These are phyloP conservation scores for Scytalopus superciliaris DNA, from an alignment of 2,113 vertebrate species.

Conservation along the genomic window DNA sequence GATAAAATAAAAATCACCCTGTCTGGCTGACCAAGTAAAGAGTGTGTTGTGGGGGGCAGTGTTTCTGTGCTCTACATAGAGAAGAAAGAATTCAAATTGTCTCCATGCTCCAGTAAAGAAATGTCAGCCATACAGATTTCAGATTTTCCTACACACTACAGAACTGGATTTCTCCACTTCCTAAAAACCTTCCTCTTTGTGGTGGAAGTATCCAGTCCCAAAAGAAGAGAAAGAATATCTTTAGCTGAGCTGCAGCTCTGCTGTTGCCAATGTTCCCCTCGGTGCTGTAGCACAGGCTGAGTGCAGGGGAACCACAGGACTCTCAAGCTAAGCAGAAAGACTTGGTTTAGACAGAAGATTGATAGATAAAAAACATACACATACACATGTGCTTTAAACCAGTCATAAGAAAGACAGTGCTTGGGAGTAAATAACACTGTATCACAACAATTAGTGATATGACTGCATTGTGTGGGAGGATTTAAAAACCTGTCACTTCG, in stretches of 20 bases:
- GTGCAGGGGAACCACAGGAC: neutral
- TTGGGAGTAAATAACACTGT: neutral
- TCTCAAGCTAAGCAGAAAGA: neutral
- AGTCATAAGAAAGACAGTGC: neutral
- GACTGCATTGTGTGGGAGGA: neutral
- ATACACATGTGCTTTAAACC: neutral
- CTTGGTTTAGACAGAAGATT: neutral
- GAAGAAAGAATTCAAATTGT: neutral
- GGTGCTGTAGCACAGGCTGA: neutral
- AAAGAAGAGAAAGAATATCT: neutral
- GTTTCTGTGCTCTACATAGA: neutral
- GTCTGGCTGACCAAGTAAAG: neutral
- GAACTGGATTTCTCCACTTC: neutral
- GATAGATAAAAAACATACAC: neutral
- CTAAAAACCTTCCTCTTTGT: neutral
- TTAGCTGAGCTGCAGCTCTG: neutral
- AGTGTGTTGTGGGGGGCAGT: neutral
- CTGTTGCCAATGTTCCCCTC: accelerated
- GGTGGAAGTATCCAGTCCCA: neutral
- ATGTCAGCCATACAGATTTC: neutral
- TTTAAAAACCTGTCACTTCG: neutral
- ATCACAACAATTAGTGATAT: neutral
- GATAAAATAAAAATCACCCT: neutral
- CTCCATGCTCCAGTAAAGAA: neutral
- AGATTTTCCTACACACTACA: neutral